These are phyloP conservation scores for Beris morrisii DNA, from an alignment of 2,888 invertebrate genomes.

Conservation along the genomic window DNA sequence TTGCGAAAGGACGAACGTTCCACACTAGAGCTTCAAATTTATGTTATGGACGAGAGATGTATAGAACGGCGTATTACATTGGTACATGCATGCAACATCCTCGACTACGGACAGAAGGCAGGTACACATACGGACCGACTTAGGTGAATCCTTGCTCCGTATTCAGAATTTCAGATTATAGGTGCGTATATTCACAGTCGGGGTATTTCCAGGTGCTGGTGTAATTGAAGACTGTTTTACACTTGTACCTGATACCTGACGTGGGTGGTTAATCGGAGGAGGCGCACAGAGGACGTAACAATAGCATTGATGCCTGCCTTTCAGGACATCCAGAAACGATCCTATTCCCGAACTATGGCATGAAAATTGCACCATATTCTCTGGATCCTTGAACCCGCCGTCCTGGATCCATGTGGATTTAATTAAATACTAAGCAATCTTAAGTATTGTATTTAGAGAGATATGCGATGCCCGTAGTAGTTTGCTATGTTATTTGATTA, in stretches of 20 bases:
- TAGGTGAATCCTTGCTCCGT: not conserved
- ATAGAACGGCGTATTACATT: conserved; percentile 10
- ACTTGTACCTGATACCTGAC: conserved; percentile 38
- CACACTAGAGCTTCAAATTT: conserved; percentile 34
- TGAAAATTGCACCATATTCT: conserved; percentile 10
- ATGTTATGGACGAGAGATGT: conserved; percentile 34
- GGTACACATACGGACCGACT: not conserved
- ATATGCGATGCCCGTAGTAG: conserved; percentile 18
- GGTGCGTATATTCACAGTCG: not conserved
- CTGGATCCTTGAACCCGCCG: too few relatives aligned
- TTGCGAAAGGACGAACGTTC: conserved; percentile 17
- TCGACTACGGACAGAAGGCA: conserved; percentile 19
- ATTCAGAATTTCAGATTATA: not conserved
- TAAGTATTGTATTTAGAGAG: conserved; percentile 27
- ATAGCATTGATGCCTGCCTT: not conserved
- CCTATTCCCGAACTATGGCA: conserved; percentile 4
- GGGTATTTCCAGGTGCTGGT: conserved; percentile 4
- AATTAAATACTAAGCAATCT: conserved; percentile 37
- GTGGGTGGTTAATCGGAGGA: conserved; percentile 30
- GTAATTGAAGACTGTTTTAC: conserved; percentile 38
- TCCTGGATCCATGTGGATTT: conserved; percentile 28
- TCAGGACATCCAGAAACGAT: conserved; percentile 3
- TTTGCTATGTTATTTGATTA: conserved; percentile 36
- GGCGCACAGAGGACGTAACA: not conserved
- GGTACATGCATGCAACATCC: conserved; percentile 23